Evolutionary conservation across 2,888 invertebrate species (phyloP).

Genomic region (Beris chalybata): DNA sequence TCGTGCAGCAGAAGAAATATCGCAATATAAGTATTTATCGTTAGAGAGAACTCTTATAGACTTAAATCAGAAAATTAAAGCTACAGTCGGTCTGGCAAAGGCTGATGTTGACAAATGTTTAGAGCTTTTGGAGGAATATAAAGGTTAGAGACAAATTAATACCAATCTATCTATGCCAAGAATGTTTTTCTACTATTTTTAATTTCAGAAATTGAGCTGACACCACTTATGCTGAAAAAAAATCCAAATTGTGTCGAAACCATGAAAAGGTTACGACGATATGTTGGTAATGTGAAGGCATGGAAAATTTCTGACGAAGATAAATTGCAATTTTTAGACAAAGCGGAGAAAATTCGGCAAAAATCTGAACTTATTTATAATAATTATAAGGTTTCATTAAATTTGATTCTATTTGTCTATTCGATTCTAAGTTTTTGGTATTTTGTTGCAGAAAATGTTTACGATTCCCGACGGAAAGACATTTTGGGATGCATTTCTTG

Average conservation of each 20-base stretch:
- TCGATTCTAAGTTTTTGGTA: background rate
- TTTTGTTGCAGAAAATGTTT: slow-evolving; percentile 62
- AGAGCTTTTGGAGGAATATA: slow-evolving; percentile 66
- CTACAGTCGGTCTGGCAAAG: slow-evolving; percentile 65
- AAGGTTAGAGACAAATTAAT: slow-evolving; percentile 49
- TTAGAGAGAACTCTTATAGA: slow-evolving; percentile 67
- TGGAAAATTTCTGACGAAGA: slow-evolving; percentile 71
- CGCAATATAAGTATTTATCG: slow-evolving; percentile 29
- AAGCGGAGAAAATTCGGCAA: slow-evolving; percentile 70
- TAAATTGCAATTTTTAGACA: slow-evolving; percentile 64
- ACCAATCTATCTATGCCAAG: background rate
- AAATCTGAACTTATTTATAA: slow-evolving; percentile 64
- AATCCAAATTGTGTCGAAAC: slow-evolving; percentile 79
- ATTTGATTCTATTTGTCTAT: slow-evolving; percentile 30
- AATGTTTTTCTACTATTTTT: background rate
- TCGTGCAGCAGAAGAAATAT: slow-evolving; percentile 12
- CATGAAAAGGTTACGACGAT: slow-evolving; percentile 72
- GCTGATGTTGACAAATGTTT: slow-evolving; percentile 76
- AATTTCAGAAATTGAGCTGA: slow-evolving; percentile 51
- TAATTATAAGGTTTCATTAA: slow-evolving; percentile 45
- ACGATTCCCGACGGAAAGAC: slow-evolving; percentile 63
- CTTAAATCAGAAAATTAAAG: slow-evolving; percentile 68
- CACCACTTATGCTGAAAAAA: slow-evolving; percentile 77
- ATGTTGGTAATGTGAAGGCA: slow-evolving; percentile 75
- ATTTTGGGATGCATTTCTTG: slow-evolving; percentile 74